Base-by-base conservation (phyloP, 2,797 vertebrate species). In the Mergus octosetaceus region DNA sequence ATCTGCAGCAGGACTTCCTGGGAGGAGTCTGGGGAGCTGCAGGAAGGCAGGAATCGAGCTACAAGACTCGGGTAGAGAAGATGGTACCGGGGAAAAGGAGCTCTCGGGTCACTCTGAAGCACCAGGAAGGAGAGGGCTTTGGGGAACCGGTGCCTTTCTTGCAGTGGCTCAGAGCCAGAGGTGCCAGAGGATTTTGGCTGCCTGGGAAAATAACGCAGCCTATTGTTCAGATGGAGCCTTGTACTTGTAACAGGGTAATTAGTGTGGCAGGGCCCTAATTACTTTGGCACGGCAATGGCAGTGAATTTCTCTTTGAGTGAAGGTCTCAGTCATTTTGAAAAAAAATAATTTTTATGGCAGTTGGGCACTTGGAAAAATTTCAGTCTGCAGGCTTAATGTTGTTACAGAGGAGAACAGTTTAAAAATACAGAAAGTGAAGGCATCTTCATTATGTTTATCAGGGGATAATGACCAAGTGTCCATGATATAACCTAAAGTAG, bases 21-120 rank as follows among this genome's bases (percentile, higher is more conserved):
- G 95, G 96, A 96, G 95, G 95, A 96, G 96, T 1, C 82, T 22
- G 28, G 0, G 74, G 9, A 60, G 57, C 80, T 51, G 89, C 61
- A 5, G 86, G 72, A 13, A 30, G 38, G 58, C 62, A 8, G 60
- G 11, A 5, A 7, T 5, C 36, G 18, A 61, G 81, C 57, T 47
- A 0, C 60, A 16, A 1, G 30, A 1, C 20, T 6, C 22, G 0
- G 10, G 6, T 1, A 8, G 11, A 10, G 28, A 18, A 11, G 6
- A 17, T 13, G 3, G 20, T 20, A 2, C 47, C 73, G 27, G 76
- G 57, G 24, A 24, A 17, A 3, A 1, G 21, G 34, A 64, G 65
- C 6, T 4, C 30, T 51, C 0, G 0, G n/a, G 14, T 20, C 0
- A 10, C n/a, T 53, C 14, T 10, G 3, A 24, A 45, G 27, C 54